Percentiles rank a stretch among this genome's conserved stretches.
phyloP scores from a whole-genome alignment of 1,140 invertebrate species.

The Meloidogyne hapla region DNA sequence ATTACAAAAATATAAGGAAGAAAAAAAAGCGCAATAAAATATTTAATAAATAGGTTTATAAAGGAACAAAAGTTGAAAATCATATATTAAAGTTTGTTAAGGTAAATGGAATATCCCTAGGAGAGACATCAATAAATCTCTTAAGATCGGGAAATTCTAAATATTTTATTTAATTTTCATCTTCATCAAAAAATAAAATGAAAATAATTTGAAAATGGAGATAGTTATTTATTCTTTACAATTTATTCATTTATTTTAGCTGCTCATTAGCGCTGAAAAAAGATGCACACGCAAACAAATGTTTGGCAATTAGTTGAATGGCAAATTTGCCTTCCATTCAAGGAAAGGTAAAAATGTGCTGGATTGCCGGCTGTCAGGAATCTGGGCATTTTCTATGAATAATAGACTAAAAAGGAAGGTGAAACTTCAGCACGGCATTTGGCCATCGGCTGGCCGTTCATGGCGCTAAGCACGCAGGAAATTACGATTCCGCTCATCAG shows the following conservation, averaged over 20 bases:
- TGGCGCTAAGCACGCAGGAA: background rate
- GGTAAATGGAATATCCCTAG: no score
- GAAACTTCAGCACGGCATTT: background rate
- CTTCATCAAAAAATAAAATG: no score
- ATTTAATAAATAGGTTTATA: no score
- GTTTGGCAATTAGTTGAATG: constrained; percentile 5
- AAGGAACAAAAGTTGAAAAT: no score
- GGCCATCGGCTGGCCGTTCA: background rate
- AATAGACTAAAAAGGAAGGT: background rate
- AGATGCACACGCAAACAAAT: background rate
- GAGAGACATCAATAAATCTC: no score
- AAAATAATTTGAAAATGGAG: no score
- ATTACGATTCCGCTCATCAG: background rate
- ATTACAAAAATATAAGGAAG: no score
- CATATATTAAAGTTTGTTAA: no score
- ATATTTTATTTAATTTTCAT: no score
- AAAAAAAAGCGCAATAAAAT: no score
- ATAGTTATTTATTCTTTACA: background rate
- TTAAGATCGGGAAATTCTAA: no score
- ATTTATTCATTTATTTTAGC: background rate
- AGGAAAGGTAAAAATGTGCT: background rate
- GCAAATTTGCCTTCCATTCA: background rate
- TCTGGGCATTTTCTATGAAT: background rate
- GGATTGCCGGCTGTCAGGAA: background rate
- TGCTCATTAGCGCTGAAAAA: background rate